These are phyloP conservation scores for Acanthosoma haemorrhoidale DNA, from an alignment of 2,888 invertebrate species.

Conservation along the genomic window DNA sequence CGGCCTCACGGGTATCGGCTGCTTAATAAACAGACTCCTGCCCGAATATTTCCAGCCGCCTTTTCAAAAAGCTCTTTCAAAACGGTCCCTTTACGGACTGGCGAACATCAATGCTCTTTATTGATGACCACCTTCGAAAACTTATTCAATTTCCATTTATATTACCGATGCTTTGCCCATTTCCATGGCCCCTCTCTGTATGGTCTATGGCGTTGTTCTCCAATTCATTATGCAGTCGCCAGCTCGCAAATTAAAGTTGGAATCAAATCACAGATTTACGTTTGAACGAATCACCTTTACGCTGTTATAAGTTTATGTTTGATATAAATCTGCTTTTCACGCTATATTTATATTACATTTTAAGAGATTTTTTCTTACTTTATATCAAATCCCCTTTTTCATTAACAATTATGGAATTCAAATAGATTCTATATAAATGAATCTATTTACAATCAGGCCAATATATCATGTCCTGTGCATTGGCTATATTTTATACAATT, in stretches of 20 bases:
- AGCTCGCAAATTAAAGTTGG: neutral
- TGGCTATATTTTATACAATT: no score
- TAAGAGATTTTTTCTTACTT: no score
- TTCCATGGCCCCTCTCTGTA: neutral
- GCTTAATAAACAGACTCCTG: constrained; percentile 8
- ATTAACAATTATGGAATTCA: no score
- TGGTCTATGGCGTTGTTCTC: neutral
- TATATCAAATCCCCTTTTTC: no score
- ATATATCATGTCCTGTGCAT: no score
- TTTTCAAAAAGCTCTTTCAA: neutral
- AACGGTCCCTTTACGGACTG: neutral
- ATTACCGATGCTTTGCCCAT: neutral
- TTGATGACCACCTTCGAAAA: constrained; percentile 1
- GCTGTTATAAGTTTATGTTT: no score
- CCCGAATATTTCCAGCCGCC: neutral
- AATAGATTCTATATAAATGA: no score
- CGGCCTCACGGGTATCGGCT: constrained; percentile 1
- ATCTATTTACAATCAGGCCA: no score
- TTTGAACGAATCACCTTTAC: no score
- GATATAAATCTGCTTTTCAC: no score
- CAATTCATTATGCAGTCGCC: neutral
- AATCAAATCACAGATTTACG: neutral
- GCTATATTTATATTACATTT: no score
- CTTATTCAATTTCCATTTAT: constrained; percentile 10
- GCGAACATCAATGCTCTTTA: neutral